phyloP scores from a whole-genome alignment of 2,113 vertebrate genomes.

The Bettongia penicillata region DNA sequence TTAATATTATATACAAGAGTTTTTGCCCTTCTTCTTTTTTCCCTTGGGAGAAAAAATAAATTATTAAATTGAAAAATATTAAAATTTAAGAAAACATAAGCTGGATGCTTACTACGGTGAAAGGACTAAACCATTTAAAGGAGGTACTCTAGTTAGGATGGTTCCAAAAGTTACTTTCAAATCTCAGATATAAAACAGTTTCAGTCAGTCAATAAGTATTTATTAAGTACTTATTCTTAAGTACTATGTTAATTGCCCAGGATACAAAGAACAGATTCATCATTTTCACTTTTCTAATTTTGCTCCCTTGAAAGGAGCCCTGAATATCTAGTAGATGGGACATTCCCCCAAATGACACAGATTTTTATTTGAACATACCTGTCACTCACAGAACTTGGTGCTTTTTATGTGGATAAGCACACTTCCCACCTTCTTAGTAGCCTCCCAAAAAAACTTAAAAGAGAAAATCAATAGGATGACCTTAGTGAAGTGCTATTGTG shows the following conservation, averaged over 20 bases:
- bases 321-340: neutral
- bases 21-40: no score
- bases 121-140: no score
- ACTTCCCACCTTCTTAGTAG: neutral
- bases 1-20: no score
- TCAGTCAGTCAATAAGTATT: no score
- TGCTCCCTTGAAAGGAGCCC: neutral
- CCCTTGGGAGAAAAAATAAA: no score
- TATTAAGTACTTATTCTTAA: no score
- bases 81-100: no score
- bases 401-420: constrained; percentile 6
- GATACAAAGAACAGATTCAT: neutral
- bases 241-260: neutral
- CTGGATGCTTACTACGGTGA: no score
- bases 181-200: neutral
- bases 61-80: no score
- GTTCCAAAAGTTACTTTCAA: neutral
- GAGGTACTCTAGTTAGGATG: no score
- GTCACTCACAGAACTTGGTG: constrained; percentile 26
- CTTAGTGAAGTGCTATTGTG: neutral
- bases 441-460: neutral
- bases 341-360: constrained; percentile 39
- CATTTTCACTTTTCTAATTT: constrained; percentile 27
- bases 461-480: neutral
- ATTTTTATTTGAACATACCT: constrained; percentile 20